These are phyloP conservation scores for Hypselothyrea guttata DNA, from an alignment of 2,888 invertebrate species.

Conservation along the genomic window DNA sequence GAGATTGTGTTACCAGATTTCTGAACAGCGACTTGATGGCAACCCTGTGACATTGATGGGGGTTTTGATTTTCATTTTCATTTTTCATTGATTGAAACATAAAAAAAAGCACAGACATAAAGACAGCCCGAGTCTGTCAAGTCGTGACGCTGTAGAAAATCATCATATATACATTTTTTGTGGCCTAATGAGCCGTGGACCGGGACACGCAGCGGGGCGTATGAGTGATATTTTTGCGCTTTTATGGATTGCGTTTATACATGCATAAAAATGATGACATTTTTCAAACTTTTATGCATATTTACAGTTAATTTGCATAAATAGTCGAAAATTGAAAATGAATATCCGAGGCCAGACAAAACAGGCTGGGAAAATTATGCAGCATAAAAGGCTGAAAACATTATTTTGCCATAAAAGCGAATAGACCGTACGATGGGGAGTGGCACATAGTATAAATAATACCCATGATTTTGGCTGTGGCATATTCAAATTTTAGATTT, in stretches of 20 bases:
- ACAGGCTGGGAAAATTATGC: slow-evolving; percentile 51
- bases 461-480: slow-evolving; percentile 20
- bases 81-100: slow-evolving; percentile 77
- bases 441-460: slow-evolving; percentile 11
- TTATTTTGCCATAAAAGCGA: slow-evolving; percentile 58
- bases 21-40: slow-evolving; percentile 44
- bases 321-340: slow-evolving; percentile 76
- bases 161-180: slow-evolving; percentile 17
- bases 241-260: slow-evolving; percentile 43
- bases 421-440: slow-evolving; percentile 29
- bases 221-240: slow-evolving; percentile 75
- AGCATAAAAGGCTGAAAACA: slow-evolving; percentile 53
- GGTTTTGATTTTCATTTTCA: slow-evolving; percentile 71
- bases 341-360: slow-evolving; percentile 40
- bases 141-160: slow-evolving; percentile 33
- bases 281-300: slow-evolving; percentile 73
- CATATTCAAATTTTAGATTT: slow-evolving; percentile 42
- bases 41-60: slow-evolving; percentile 70
- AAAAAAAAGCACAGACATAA: slow-evolving; percentile 36
- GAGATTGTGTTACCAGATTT: slow-evolving; percentile 75
- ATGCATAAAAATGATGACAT: slow-evolving; percentile 65
- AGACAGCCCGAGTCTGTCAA: slow-evolving; percentile 19
- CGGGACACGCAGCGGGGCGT: slow-evolving; percentile 59
- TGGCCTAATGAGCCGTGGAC: slow-evolving; percentile 68
- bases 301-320: slow-evolving; percentile 71